phyloP scores from a whole-genome alignment of 2,888 invertebrate genomes.

The Drosophila falleni region DNA sequence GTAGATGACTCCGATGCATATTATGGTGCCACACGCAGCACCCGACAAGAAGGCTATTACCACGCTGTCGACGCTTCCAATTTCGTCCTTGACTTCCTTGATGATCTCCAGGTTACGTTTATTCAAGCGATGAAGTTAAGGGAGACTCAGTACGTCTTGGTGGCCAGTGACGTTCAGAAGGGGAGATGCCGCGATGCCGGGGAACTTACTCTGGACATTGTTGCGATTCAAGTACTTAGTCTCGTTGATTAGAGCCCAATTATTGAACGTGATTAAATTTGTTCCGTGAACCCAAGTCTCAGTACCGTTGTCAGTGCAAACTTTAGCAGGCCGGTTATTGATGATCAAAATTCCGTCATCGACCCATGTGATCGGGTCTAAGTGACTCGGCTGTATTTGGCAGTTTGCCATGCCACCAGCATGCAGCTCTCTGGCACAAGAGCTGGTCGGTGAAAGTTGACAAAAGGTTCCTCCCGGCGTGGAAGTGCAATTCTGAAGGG shows the following conservation, averaged over 20 bases:
- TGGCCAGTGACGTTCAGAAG: neutral
- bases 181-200: neutral
- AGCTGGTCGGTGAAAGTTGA: no score
- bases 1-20: neutral
- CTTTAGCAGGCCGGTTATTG: no score
- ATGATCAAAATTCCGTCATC: no score
- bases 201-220: neutral
- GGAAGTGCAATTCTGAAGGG: no score
- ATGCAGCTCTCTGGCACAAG: no score
- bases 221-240: neutral
- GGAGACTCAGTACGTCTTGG: neutral
- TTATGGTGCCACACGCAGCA: neutral
- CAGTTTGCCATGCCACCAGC: no score
- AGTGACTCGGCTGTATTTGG: no score
- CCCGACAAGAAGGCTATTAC: neutral
- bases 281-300: no score
- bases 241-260: neutral
- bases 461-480: no score
- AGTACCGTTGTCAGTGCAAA: no score
- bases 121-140: neutral
- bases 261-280: neutral
- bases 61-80: neutral
- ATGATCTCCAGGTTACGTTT: neutral
- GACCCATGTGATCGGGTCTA: no score
- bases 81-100: neutral